phyloP scores from a whole-genome alignment of 2,888 invertebrate species.

The Trissolcus brochymenae region DNA sequence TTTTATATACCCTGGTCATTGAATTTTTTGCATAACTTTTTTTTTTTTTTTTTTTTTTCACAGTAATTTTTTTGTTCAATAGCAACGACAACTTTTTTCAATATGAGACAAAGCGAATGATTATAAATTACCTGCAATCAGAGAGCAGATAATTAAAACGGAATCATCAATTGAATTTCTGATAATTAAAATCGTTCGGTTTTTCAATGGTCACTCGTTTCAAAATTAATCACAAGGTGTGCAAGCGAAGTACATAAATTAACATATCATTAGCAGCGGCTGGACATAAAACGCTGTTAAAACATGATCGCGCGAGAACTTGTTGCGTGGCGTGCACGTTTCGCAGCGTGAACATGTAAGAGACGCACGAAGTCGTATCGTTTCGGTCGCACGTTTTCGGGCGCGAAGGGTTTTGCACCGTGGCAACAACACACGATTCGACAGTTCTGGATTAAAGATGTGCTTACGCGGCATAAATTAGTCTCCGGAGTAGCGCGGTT shows the following conservation, averaged over 20 bases:
- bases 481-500: constrained; percentile 42
- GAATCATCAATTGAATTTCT: not conserved
- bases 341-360: constrained; percentile 31
- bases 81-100: not conserved
- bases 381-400: constrained; percentile 34
- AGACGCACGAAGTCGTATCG: constrained; percentile 9
- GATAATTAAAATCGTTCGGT: not conserved
- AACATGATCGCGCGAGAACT: constrained; percentile 37
- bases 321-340: constrained; percentile 39
- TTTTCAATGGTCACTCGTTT: not conserved
- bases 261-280: constrained; percentile 39
- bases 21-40: too few species aligned
- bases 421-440: constrained; percentile 46
- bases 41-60: too few species aligned
- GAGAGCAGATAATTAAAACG: not conserved
- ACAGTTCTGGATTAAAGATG: constrained; percentile 46
- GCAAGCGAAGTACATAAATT: constrained; percentile 42
- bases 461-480: constrained; percentile 51
- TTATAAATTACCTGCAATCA: not conserved
- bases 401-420: constrained; percentile 11
- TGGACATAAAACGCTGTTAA: constrained; percentile 39
- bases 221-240: constrained; percentile 21
- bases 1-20: too few species aligned
- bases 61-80: too few species aligned
- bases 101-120: not conserved